Evolutionary conservation across 2,797 vertebrate genomes (phyloP).

Genomic region (Okamejei kenojei): DNA sequence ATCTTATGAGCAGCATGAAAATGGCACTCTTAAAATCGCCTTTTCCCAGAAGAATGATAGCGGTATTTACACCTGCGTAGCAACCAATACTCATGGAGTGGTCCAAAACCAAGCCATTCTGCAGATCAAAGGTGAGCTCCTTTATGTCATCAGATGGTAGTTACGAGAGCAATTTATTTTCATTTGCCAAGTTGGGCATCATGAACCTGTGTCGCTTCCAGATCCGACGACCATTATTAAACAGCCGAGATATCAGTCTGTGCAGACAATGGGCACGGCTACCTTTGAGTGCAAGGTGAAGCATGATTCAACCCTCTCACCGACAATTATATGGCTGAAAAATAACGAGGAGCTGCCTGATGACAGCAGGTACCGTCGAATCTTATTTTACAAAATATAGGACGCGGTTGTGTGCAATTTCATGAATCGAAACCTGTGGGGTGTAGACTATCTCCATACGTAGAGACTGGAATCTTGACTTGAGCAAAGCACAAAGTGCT

Average conservation of each 20-base stretch:
- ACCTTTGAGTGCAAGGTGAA: conserved; percentile 87
- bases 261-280: conserved; percentile 71
- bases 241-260: conserved; percentile 76
- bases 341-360: conserved; percentile 73
- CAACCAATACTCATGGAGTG: conserved; percentile 75
- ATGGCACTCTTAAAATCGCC: conserved; percentile 80
- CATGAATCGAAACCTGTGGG: not conserved
- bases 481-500: too few species aligned
- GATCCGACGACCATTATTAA: conserved; percentile 88
- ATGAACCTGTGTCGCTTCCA: conserved; percentile 52
- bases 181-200: not conserved
- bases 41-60: conserved; percentile 68
- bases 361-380: conserved; percentile 71
- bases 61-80: conserved; percentile 83
- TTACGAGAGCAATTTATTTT: not conserved
- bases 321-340: conserved; percentile 78
- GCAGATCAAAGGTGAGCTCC: conserved; percentile 85
- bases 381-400: conserved; percentile 42
- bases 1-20: conserved; percentile 72
- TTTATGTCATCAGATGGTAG: not conserved
- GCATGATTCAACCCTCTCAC: conserved; percentile 74
- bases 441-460: not conserved
- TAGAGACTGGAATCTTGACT: too few species aligned
- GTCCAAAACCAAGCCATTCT: conserved; percentile 78
- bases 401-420: conserved; percentile 41